Base-by-base conservation (phyloP, 1,140 invertebrate species). In the Drosophila tsacasi region DNA sequence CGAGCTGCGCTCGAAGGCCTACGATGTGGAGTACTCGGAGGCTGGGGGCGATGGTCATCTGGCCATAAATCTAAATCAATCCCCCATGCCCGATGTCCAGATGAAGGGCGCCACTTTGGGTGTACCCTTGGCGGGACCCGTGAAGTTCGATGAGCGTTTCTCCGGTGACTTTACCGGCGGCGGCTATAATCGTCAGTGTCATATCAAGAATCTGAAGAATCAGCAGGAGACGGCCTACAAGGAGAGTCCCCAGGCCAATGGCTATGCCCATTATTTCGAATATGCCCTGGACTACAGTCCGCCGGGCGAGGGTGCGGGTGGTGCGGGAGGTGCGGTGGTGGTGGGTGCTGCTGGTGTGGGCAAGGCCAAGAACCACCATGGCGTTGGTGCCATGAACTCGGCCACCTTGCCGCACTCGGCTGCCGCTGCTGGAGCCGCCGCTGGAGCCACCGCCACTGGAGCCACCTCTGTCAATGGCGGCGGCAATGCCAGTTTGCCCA, bases 251-350 rank as follows among this genome's bases (percentile, higher is more conserved):
- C 49, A 68, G 19, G 97, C 96, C 93, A 98, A 98, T 81, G 97
- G 97, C 25, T 98, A 98, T 93, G 96, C 97, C 37, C 97, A 97
- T 15, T 98, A 98, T 93, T 96, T 97, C 42, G 97, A 98, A 90
- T 98, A 98, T 91, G 94, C 95, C 32, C 93, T 96, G 58, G 97
- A 98, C 93, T 98, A 98, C 93, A 97, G 96, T 86, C 97, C 96
- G 9, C 96, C 97, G 13, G 94, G 94, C 0, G 87, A 91, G 19
- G 59, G 49, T 5, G n/a, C n/a, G n/a, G n/a, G n/a, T n/a, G 50
- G 42, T 3, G 40, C 57, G 3, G 67, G 23, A 5, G 42, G 52
- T 1, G 68, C 32, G 4, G 35, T 13, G 35, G 25, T 27, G 19
- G 62, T 17, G 21, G 46, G 7, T 23, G n/a, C 17, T 13, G 21